Evolutionary conservation across 92 coral and sea anemone species (phyloP).

Genomic region (Blastomussa wellsi): DNA sequence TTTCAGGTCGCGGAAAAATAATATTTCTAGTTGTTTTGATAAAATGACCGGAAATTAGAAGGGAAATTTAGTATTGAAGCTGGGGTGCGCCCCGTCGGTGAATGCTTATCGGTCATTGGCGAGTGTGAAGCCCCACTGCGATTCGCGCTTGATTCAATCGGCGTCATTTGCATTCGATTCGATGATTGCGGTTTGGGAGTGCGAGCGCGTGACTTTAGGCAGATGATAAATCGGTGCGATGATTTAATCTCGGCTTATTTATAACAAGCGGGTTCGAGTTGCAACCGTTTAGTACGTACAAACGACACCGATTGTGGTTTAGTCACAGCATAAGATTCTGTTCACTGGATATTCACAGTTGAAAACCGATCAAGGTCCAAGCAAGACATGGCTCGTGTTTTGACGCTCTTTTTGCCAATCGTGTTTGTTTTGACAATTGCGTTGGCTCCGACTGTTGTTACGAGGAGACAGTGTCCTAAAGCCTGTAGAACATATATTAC

Average conservation of each 20-base stretch:
- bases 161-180: slow-evolving; percentile 34
- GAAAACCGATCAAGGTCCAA: slow-evolving; percentile 1
- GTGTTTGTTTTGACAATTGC: slow-evolving; percentile 42
- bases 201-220: slow-evolving; percentile 39
- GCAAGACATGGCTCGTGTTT: slow-evolving; percentile 17
- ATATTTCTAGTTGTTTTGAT: slow-evolving; percentile 28
- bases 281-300: slow-evolving; percentile 16
- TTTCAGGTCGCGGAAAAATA: not conserved
- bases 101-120: slow-evolving; percentile 17
- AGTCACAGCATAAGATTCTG: slow-evolving; percentile 18
- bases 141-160: slow-evolving; percentile 36
- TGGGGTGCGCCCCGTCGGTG: slow-evolving; percentile 10
- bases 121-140: slow-evolving; percentile 24
- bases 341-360: not conserved
- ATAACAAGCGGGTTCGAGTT: slow-evolving; percentile 23
- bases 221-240: slow-evolving; percentile 38
- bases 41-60: slow-evolving; percentile 36
- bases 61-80: slow-evolving; percentile 15
- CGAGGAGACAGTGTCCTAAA: slow-evolving; percentile 24
- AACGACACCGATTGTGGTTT: slow-evolving; percentile 14
- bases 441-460: slow-evolving; percentile 17
- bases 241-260: slow-evolving; percentile 26
- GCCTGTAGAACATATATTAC: slow-evolving; percentile 33
- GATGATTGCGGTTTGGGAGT: slow-evolving; percentile 40
- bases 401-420: not conserved